Percentiles rank a stretch among this genome's conserved stretches.
phyloP scores from a whole-genome alignment of 2,797 vertebrate genomes.

The Gambelia wislizenii region DNA sequence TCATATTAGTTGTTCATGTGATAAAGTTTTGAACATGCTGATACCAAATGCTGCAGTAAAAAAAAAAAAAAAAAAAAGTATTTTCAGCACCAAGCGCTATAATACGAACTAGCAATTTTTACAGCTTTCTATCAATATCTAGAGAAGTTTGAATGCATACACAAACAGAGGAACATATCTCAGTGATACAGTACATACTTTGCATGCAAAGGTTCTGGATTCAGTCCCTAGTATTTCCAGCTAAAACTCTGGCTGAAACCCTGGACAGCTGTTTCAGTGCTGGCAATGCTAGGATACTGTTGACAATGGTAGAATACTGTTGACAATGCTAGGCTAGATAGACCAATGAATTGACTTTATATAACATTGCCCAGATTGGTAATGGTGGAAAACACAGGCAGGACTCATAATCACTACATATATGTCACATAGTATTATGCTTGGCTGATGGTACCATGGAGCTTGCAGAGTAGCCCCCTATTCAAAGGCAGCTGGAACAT shows the following conservation, averaged over 20 bases:
- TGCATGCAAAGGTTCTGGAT: no score
- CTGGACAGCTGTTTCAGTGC: no score
- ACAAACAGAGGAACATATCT: neutral
- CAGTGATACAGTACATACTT: no score
- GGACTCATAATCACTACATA: neutral
- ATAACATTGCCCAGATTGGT: neutral
- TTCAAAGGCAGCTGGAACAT: neutral
- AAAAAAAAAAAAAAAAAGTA: no score
- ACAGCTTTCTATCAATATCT: neutral
- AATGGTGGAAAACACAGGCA: neutral
- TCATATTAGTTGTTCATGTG: slow-evolving; percentile 18
- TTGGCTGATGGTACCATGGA: neutral
- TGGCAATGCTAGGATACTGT: no score
- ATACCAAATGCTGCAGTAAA: neutral
- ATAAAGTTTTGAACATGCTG: neutral
- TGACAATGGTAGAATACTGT: no score
- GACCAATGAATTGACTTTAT: no score
- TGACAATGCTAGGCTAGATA: no score
- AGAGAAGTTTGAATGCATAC: neutral
- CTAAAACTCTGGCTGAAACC: no score
- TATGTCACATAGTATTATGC: neutral
- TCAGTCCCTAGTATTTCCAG: no score
- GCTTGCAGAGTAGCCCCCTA: neutral
- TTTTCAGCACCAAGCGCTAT: neutral
- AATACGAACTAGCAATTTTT: no score